These are phyloP conservation scores for Scaeva pyrastri DNA, from an alignment of 2,888 invertebrate species.

Conservation along the genomic window DNA sequence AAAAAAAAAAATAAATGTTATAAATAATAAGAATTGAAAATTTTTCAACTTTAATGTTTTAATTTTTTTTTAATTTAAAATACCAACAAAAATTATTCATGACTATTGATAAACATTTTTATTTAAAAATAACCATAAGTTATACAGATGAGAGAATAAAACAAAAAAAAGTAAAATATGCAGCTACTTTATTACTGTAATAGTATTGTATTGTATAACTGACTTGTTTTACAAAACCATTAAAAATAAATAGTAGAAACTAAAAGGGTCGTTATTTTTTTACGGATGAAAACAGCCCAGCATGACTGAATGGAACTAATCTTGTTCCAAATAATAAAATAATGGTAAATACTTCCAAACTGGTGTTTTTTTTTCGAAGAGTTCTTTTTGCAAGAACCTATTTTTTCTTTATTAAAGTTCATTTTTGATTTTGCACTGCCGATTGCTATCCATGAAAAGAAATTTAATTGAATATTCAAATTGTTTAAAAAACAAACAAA, in stretches of 20 bases:
- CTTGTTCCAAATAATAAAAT: too few species aligned
- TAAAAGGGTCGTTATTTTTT: not conserved
- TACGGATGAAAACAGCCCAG: too few species aligned
- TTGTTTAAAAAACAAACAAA: too few species aligned
- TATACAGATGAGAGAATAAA: slow-evolving; percentile 45
- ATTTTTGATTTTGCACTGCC: too few species aligned
- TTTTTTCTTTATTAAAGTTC: too few species aligned
- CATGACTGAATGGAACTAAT: too few species aligned
- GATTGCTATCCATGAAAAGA: too few species aligned
- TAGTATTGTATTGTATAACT: slow-evolving; percentile 51
- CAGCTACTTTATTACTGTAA: slow-evolving; percentile 21
- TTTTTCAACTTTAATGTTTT: slow-evolving; percentile 26
- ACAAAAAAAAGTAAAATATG: slow-evolving; percentile 21
- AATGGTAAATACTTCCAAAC: too few species aligned
- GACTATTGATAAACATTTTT: slow-evolving; percentile 54
- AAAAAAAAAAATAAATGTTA: slow-evolving; percentile 6
- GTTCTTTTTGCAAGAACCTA: too few species aligned
- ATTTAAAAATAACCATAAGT: slow-evolving; percentile 56
- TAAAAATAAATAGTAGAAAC: slow-evolving; percentile 51
- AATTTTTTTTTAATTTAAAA: slow-evolving; percentile 42
- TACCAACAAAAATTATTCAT: slow-evolving; percentile 49
- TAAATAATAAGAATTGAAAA: slow-evolving; percentile 6
- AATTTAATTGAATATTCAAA: too few species aligned
- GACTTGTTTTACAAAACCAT: slow-evolving; percentile 65
- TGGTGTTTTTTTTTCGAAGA: too few species aligned